Evolutionary conservation across 2,113 vertebrate genomes (phyloP), one percentile per base, ranked within the genome.

Genomic region (Agapornis roseicollis): DNA sequence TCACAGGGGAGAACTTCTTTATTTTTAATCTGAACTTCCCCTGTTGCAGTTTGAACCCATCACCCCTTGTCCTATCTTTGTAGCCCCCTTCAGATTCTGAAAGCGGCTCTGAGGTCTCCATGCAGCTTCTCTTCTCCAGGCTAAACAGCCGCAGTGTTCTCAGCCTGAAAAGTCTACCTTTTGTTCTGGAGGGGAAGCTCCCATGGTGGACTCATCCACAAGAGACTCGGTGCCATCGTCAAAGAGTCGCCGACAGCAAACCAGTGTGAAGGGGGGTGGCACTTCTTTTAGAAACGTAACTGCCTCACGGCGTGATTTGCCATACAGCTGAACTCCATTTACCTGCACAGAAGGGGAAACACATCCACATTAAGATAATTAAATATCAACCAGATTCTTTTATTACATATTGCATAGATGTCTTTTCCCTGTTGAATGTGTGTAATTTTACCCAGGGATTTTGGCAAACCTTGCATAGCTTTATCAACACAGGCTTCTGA

Each of bases 201-300:
- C 71, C 12, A 70, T 1, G 1, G 69, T 31, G 17, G 94, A 95
- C 18, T 98, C 98, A 22, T 97, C 97, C 55, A 98, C 91, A 39
- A 97, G 96, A 33, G 98, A 98, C 69, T 98, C 98, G 0, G 18
- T 93, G 86, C 96, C 98, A 13, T 99, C 98, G 4, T 98, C 98
- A 33, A 97, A 97, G 5, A 98, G 97, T 8, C 97, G 98, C 37
- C 99, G 98, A 90, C 99, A 99, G 97, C 99, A 99, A 84, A 99
- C 98, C 97, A 99, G 50, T 2, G 98, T 99, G 86, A 99, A 99
- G 0, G 99, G 99, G 28, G 99, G 99, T 0, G 99, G 99, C 35
- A 99, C 99, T 46, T 99, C 99, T 88, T 99, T 99, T 1, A 99
- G 98, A 92, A 99, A 99, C 1, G 99, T 98, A 82, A 99, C 90